Evolutionary conservation across 92 coral and sea anemone species (phyloP), one percentile per base, ranked within the genome.

Genomic region (Pocillopora grandis): DNA sequence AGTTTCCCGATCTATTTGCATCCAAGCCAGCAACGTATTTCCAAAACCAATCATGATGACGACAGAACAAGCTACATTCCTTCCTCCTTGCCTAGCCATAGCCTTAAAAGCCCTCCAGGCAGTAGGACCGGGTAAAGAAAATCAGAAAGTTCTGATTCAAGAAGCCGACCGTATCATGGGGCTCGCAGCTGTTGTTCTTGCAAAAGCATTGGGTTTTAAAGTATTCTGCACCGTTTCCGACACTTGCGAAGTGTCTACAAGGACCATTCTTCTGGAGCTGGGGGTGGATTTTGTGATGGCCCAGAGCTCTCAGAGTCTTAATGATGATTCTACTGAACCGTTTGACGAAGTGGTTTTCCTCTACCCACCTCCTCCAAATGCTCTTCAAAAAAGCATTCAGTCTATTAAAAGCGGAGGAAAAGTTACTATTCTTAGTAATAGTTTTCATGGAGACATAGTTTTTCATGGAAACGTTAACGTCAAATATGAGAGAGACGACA

Each of bases 91-190:
- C 74, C 70, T 89, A 12, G 59, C 88, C 17, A 27, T 86, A 12
- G 95, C 95, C 12, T 89, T 16, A 20, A 74, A 77, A 56, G 90
- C 91, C 19, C 83, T 91, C 36, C 81, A 82, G 48, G 79, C 56
- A 15, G 78, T 74, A n/a, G 42, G 62, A 1, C 10, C 62, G 2
- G 86, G 55, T 18, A 59, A 23, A 10, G 12, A 23, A 18, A 56
- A 62, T 31, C 76, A 76, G 71, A 58, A 58, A 4, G 1, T 85
- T 7, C 70, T 91, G 31, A 79, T 91, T 9, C 88, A 89, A 58
- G 87, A 91, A 71, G 95, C 86, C 8, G 60, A 91, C 81, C 80
- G 77, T 59, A 86, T 64, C 36, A 84, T 88, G 36, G 95, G 90
- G 1, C 73, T 79, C 4, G 91, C 90, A 63, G 92, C 90, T 15